Evolutionary conservation across 2,113 vertebrate species (phyloP).

Genomic region (Leuciscus idus): DNA sequence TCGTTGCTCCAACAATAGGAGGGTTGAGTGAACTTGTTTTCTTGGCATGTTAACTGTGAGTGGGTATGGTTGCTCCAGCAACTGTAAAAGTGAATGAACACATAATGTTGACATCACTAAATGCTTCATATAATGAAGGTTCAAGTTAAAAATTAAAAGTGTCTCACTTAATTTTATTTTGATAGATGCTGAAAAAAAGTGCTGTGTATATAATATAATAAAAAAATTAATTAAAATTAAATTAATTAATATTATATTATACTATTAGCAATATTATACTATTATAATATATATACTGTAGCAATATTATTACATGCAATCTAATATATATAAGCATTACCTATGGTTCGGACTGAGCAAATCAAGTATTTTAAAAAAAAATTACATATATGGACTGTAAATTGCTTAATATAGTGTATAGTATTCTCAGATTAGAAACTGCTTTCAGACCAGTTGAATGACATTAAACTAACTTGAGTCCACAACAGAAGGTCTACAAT

Average conservation of each 20-base stretch:
- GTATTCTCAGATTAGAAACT: neutral
- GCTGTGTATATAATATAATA: neutral
- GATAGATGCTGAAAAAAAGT: neutral
- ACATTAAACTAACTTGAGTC: neutral
- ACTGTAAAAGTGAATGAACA: neutral
- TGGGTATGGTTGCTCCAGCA: constrained; percentile 6
- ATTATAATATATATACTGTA: too few relatives aligned
- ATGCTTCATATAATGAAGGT: neutral
- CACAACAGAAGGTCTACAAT: neutral
- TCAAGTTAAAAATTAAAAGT: neutral
- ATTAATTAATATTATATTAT: too few relatives aligned
- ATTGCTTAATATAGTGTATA: neutral
- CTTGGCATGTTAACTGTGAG: constrained; percentile 25
- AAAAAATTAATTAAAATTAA: too few relatives aligned
- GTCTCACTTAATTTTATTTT: neutral
- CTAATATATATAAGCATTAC: neutral
- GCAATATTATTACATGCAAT: neutral
- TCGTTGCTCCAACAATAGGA: constrained; percentile 39
- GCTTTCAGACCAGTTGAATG: neutral
- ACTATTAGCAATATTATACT: too few relatives aligned
- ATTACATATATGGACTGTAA: neutral
- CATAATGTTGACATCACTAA: neutral
- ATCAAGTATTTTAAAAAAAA: neutral
- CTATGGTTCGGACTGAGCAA: neutral
- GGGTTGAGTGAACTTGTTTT: constrained; percentile 48